Percentiles rank a stretch among this genome's conserved stretches.
Evolutionary conservation across 2,113 vertebrate species (phyloP).

Genomic region (Scophthalmus maximus): DNA sequence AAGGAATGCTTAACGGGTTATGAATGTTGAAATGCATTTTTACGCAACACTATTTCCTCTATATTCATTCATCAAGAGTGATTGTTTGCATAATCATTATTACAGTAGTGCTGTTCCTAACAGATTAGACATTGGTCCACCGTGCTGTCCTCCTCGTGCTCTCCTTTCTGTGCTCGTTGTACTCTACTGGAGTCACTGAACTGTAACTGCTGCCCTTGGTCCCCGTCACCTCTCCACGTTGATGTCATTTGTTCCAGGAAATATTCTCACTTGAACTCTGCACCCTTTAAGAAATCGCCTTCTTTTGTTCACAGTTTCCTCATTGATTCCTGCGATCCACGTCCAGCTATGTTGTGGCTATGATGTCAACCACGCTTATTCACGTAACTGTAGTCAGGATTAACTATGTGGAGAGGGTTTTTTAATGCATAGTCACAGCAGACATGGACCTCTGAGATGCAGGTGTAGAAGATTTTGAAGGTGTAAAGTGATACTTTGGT

Average conservation of each 20-base stretch:
- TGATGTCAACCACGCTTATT: constrained; percentile 39
- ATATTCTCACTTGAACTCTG: constrained; percentile 53
- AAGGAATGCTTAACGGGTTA: background rate
- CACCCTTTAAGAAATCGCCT: constrained; percentile 31
- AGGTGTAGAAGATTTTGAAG: constrained; percentile 6
- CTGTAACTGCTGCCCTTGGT: constrained; percentile 51
- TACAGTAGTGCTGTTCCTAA: constrained; percentile 14
- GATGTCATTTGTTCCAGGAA: constrained; percentile 63
- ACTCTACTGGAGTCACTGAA: constrained; percentile 49
- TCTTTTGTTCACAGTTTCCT: constrained; percentile 47
- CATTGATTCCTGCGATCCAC: constrained; percentile 56
- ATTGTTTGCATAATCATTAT: constrained; percentile 26
- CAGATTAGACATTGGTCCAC: constrained; percentile 53
- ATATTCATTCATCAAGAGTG: background rate
- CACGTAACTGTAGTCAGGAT: constrained; percentile 28
- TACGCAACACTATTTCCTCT: background rate
- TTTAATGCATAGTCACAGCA: constrained; percentile 9
- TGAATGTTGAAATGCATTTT: constrained; percentile 1
- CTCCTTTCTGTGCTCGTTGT: constrained; percentile 16
- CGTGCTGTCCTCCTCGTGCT: constrained; percentile 29
- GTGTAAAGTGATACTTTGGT: constrained; percentile 18
- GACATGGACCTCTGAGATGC: constrained; percentile 1
- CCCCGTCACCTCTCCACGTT: constrained; percentile 34
- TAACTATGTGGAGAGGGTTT: background rate
- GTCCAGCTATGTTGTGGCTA: constrained; percentile 48